phyloP scores from a whole-genome alignment of 2,888 invertebrate species.

The Cinara cedri region DNA sequence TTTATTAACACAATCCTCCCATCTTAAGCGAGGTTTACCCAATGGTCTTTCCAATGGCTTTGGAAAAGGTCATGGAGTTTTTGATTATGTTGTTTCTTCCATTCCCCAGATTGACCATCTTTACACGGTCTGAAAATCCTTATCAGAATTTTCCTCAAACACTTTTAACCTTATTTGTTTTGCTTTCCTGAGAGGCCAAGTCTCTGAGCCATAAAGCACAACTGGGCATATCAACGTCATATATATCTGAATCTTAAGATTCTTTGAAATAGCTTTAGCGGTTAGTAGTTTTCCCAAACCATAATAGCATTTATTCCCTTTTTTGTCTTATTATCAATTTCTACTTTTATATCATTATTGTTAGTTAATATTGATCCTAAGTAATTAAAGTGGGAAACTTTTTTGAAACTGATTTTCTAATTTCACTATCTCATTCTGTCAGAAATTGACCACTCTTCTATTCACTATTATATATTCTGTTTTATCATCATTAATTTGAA shows the following conservation, averaged over 20 bases:
- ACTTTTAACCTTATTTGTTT: neutral
- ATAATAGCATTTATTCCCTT: constrained; percentile 21
- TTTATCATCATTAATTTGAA: neutral
- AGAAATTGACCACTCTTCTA: neutral
- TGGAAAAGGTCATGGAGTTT: no score
- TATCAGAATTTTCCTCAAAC: neutral
- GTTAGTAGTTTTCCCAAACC: constrained; percentile 1
- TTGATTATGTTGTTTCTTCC: neutral
- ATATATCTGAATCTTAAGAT: constrained; percentile 8
- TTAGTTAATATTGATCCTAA: neutral
- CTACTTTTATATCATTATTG: constrained; percentile 2
- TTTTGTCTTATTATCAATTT: constrained; percentile 8
- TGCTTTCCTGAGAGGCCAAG: neutral
- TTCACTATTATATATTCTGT: neutral
- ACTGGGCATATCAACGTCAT: neutral
- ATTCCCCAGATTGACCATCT: neutral
- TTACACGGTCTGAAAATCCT: neutral
- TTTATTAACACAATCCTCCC: no score
- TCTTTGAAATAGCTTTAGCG: constrained; percentile 10
- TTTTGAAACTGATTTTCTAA: neutral
- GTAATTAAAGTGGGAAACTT: neutral
- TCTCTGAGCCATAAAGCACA: constrained; percentile 16
- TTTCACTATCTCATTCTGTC: neutral
- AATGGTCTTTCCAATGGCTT: no score
- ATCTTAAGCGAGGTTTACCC: no score